Evolutionary conservation across 1,140 invertebrate genomes (phyloP), one percentile per base, ranked within the genome.

Genomic region (Ylistrum balloti): DNA sequence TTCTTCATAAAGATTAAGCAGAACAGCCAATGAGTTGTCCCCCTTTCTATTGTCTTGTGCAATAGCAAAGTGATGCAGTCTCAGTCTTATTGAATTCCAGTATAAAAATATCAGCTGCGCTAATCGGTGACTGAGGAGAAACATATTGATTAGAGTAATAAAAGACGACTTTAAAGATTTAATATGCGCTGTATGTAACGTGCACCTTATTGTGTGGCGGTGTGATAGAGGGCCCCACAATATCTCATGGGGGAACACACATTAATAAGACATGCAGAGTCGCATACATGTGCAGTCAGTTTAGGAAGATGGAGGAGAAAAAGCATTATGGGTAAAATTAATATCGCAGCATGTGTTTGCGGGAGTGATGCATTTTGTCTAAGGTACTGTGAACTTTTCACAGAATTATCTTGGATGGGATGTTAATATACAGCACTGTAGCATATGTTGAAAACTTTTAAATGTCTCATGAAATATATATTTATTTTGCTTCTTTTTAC

Each of bases 241-340:
- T 28, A 74, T 74, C 56, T 28, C 45, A n/a, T 1, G 56, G 56
- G 56, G 56, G 22, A 1, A 28, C 56, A 28, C 5, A n/a, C 56
- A 74, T 74, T 28, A 74, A 74, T 56, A 74, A 9, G 56, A 11
- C 56, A 28, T 74, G 56, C 56, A 5, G 56, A 74, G 56, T 1
- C 22, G n/a, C 56, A 74, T n/a, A 74, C 56, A 74, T 74, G 56
- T 74, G 56, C n/a, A 74, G 56, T n/a, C 56, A 74, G 56, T 74
- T 74, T 74, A 28, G 56, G 56, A 74, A 74, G 56, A 74, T n/a
- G 56, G 15, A 74, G 56, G 56, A 74, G 56, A 74, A 74, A 1
- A 74, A 74, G 56, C n/a, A 74, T n/a, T 74, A 74, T 74, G 56
- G 56, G 56, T 74, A 74, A 74, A 28, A 74, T 74, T 74, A n/a